These are phyloP conservation scores for Xestoiulus laeticollis DNA, from an alignment of 2,888 invertebrate species.

Conservation along the genomic window DNA sequence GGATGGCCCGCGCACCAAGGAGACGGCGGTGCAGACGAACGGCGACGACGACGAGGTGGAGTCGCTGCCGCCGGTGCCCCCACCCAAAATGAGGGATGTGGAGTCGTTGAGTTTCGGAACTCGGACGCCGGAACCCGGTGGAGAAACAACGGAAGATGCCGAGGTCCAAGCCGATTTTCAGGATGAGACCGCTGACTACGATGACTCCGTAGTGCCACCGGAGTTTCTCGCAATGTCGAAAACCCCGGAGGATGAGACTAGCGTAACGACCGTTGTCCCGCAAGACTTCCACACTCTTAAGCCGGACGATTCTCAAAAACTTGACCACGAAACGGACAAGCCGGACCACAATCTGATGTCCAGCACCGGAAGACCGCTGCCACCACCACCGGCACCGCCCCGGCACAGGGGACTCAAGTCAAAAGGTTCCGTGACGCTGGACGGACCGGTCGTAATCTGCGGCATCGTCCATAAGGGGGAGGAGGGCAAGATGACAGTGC, in stretches of 20 bases:
- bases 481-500: background rate
- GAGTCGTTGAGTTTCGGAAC: background rate
- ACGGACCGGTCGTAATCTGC: constrained; percentile 43
- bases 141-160: background rate
- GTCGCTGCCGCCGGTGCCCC: constrained; percentile 32
- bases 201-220: background rate
- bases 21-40: constrained; percentile 39
- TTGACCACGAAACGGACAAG: background rate
- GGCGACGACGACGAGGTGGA: background rate
- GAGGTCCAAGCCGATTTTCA: background rate
- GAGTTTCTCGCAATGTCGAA: background rate
- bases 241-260: background rate
- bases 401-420: background rate
- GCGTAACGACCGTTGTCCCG: background rate
- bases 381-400: constrained; percentile 47
- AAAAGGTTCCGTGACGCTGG: background rate
- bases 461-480: constrained; percentile 46
- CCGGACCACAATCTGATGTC: background rate
- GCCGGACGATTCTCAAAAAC: too few species aligned
- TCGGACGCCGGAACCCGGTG: background rate
- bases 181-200: background rate
- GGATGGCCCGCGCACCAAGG: background rate
- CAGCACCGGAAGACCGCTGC: constrained; percentile 30
- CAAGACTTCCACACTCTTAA: background rate
- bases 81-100: constrained; percentile 41